These are phyloP conservation scores for Tenrec ecaudatus DNA, from an alignment of 2,113 vertebrate genomes.

Conservation along the genomic window DNA sequence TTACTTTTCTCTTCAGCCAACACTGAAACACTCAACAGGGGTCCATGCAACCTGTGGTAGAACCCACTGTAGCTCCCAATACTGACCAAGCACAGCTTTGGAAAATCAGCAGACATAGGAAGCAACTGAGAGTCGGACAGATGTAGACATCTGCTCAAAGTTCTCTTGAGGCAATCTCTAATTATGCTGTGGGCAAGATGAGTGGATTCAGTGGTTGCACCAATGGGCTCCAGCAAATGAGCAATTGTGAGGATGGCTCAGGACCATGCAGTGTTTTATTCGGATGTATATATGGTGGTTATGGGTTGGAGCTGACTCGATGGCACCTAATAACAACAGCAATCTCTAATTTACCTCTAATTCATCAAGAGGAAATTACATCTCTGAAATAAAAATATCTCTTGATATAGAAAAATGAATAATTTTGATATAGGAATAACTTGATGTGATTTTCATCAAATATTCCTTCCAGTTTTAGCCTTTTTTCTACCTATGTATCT, in stretches of 20 bases:
- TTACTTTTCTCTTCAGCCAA: background rate
- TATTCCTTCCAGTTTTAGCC: too few species aligned
- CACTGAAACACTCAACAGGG: background rate
- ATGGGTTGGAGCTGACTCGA: too few species aligned
- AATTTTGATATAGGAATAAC: background rate
- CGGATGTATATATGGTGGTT: too few species aligned
- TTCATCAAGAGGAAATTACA: background rate
- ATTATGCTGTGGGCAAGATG: too few species aligned
- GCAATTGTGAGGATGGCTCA: too few species aligned
- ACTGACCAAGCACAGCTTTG: background rate
- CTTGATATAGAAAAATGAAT: too few species aligned
- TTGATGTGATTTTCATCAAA: background rate
- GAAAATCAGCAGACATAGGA: background rate
- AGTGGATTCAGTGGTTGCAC: too few species aligned
- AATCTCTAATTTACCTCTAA: background rate
- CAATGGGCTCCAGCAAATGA: too few species aligned
- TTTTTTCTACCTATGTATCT: too few species aligned
- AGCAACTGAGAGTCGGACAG: background rate
- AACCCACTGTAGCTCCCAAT: background rate
- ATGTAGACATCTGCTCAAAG: background rate
- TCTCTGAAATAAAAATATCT: background rate
- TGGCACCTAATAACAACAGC: background rate
- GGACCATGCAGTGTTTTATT: too few species aligned
- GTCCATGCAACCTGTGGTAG: rapidly evolving
- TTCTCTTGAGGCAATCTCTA: background rate